Conservation (phyloP, 2,797 vertebrate genomes). For the Urosaurus nigricauda region DNA sequence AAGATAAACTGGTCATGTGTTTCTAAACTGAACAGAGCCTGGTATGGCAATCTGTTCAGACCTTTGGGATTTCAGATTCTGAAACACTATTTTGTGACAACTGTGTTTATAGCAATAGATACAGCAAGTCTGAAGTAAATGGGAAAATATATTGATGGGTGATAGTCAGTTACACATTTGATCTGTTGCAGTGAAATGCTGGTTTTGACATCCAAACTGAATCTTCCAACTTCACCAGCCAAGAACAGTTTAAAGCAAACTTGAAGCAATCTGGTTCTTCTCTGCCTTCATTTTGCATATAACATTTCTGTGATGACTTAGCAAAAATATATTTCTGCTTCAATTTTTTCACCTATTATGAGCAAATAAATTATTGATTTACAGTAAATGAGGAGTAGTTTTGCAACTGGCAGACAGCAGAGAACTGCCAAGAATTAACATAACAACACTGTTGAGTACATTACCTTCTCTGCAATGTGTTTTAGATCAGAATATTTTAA, state of each 20-base stretch:
- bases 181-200: neutral
- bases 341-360: neutral
- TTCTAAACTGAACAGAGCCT: neutral
- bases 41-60: neutral
- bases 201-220: neutral
- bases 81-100: neutral
- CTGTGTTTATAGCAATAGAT: neutral
- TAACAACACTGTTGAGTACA: neutral
- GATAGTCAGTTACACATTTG: neutral
- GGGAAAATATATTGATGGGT: neutral
- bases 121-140: neutral
- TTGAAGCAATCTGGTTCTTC: neutral
- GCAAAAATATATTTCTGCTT: neutral
- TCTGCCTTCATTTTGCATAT: neutral
- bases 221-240: neutral
- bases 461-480: slow-evolving; percentile 18
- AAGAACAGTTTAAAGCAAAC: neutral
- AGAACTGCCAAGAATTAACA: slow-evolving; percentile 45
- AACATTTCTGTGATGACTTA: neutral
- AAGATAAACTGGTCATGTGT: neutral
- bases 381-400: neutral
- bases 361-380: slow-evolving; percentile 27
- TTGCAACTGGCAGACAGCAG: slow-evolving; percentile 37
- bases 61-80: neutral
- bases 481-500: slow-evolving; percentile 24